A percentile compares a stretch with the other conserved stretches of the same genome.
These are phyloP conservation scores for Brachionus manjavacas DNA, from an alignment of 1,140 invertebrate species.

Conservation along the genomic window DNA sequence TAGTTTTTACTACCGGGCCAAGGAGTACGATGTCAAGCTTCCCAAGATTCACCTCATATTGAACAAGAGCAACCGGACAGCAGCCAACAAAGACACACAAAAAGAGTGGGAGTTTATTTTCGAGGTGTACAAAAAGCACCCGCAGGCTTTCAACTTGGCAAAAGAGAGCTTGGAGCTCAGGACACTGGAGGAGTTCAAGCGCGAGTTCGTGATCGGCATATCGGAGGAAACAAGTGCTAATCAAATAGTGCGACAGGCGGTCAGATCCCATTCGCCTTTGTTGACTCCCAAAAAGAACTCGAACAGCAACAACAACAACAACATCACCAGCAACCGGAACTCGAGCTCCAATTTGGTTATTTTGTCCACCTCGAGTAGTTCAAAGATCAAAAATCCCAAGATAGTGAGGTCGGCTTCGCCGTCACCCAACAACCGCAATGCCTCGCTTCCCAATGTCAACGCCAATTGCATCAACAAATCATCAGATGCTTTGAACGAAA, in stretches of 20 bases:
- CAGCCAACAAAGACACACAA: not conserved
- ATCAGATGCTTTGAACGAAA: not conserved
- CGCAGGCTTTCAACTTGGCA: not conserved
- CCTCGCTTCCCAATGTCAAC: not conserved
- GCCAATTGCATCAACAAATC: not conserved
- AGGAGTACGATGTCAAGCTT: not conserved
- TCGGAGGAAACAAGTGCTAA: not conserved
- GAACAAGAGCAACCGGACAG: not conserved
- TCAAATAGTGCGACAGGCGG: slow-evolving; percentile 10
- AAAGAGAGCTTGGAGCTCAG: not conserved
- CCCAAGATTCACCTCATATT: slow-evolving; percentile 37
- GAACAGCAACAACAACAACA: not conserved
- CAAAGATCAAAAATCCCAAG: not conserved
- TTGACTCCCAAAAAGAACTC: not conserved
- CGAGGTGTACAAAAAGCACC: slow-evolving; percentile 34
- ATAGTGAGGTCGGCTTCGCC: not conserved
- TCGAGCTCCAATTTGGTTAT: not conserved
- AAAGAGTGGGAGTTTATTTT: slow-evolving; percentile 30
- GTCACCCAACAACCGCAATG: not conserved
- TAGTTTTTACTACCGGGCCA: slow-evolving; percentile 17
- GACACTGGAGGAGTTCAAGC: not conserved
- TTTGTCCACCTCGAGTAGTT: not conserved
- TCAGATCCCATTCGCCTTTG: slow-evolving; percentile 19
- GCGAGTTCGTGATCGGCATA: slow-evolving; percentile 13
- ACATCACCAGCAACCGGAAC: not conserved